Conservation (phyloP, 2,113 vertebrate species). For the Fulmarus glacialis region DNA sequence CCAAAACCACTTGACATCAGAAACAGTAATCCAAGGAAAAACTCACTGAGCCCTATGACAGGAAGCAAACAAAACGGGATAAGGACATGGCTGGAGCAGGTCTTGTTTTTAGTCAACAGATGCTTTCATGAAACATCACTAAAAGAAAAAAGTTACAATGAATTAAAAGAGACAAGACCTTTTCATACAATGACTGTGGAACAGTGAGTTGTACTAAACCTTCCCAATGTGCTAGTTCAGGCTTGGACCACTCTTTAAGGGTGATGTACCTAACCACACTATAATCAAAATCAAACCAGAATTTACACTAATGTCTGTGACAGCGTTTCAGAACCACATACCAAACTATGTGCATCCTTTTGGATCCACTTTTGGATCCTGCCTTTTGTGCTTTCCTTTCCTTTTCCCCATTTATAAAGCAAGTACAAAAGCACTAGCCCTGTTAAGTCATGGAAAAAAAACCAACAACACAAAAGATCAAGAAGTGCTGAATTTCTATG, state of each 20-base stretch:
- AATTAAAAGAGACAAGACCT: not conserved
- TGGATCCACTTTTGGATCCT: not conserved
- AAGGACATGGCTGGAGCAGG: not conserved
- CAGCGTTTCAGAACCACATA: not conserved
- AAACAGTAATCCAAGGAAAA: not conserved
- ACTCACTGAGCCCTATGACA: not conserved
- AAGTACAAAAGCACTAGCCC: not conserved
- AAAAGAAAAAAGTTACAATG: not conserved
- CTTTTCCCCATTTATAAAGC: not conserved
- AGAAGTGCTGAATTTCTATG: not conserved
- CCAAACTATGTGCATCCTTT: not conserved
- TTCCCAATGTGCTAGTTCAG: not conserved
- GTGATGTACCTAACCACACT: not conserved
- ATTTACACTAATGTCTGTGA: not conserved
- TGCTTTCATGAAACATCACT: not conserved
- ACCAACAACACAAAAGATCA: not conserved
- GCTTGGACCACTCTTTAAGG: not conserved
- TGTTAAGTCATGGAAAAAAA: not conserved
- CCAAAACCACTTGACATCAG: not conserved
- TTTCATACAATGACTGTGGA: not conserved
- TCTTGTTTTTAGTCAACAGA: not conserved
- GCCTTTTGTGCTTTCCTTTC: not conserved
- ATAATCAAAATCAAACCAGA: not conserved
- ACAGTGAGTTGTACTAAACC: not conserved
- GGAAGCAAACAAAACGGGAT: not conserved